Conservation (phyloP, 1,140 invertebrate genomes). For the Drosophila murphyi region DNA sequence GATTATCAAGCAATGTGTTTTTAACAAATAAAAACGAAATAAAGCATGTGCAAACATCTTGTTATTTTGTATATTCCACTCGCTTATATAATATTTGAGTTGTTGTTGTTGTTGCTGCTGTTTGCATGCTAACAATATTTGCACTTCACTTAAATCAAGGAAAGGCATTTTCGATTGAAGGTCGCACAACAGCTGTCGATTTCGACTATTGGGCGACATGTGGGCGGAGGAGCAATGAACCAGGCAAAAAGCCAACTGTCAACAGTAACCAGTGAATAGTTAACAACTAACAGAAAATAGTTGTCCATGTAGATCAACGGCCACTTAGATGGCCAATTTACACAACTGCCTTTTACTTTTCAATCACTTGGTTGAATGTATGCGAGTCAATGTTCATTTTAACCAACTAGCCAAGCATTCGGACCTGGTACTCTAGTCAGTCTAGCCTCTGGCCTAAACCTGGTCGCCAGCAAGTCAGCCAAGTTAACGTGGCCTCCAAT, state of each 20-base stretch:
- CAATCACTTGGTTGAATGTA: constrained; percentile 42
- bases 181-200: constrained; percentile 58
- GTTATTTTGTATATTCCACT: constrained; percentile 9
- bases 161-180: constrained; percentile 49
- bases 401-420: constrained; percentile 9
- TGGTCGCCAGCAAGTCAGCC: background rate
- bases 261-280: constrained; percentile 2
- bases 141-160: constrained; percentile 53
- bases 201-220: constrained; percentile 12
- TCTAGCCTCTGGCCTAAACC: constrained; percentile 20
- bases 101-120: constrained; percentile 25
- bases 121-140: constrained; percentile 51
- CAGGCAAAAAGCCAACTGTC: constrained; percentile 15
- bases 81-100: constrained; percentile 51
- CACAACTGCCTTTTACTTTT: constrained; percentile 68
- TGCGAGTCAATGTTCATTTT: constrained; percentile 54
- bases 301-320: constrained; percentile 13
- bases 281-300: background rate
- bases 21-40: constrained; percentile 22
- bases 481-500: constrained; percentile 28
- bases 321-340: constrained; percentile 52
- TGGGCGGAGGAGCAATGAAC: constrained; percentile 59
- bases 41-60: constrained; percentile 26
- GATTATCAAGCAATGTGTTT: constrained; percentile 39
- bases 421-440: background rate